These are phyloP conservation scores for Aegithalos caudatus DNA, from an alignment of 2,113 vertebrate genomes.

Conservation along the genomic window DNA sequence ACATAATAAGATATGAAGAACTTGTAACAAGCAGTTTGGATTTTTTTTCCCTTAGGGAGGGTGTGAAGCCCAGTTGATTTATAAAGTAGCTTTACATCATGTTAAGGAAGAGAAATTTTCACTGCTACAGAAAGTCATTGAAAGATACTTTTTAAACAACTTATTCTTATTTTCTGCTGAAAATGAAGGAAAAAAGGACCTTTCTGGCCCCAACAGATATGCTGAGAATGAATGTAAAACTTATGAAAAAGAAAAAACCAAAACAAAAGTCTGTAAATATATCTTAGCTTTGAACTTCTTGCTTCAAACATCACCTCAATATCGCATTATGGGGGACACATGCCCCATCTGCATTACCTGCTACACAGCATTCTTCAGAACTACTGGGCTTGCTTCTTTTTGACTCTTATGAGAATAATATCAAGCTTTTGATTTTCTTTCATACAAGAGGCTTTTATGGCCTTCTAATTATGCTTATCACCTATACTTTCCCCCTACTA, in stretches of 20 bases:
- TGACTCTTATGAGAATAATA: not conserved
- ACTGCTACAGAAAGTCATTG: not conserved
- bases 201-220: not conserved
- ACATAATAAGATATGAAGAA: not conserved
- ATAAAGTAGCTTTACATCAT: not conserved
- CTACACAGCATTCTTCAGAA: not conserved
- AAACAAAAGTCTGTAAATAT: not conserved
- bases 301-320: not conserved
- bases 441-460: not conserved
- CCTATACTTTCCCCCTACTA: not conserved
- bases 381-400: not conserved
- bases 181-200: not conserved
- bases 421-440: not conserved
- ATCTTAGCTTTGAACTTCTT: not conserved
- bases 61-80: not conserved
- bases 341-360: not conserved
- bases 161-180: not conserved
- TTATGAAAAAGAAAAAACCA: not conserved
- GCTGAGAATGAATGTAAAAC: not conserved
- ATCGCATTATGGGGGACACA: fast-evolving
- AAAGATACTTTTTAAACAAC: not conserved
- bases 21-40: not conserved
- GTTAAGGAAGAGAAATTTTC: not conserved
- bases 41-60: not conserved
- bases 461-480: not conserved